Base-by-base conservation (phyloP, 1,140 invertebrate genomes). In the Ephestia elutella region DNA sequence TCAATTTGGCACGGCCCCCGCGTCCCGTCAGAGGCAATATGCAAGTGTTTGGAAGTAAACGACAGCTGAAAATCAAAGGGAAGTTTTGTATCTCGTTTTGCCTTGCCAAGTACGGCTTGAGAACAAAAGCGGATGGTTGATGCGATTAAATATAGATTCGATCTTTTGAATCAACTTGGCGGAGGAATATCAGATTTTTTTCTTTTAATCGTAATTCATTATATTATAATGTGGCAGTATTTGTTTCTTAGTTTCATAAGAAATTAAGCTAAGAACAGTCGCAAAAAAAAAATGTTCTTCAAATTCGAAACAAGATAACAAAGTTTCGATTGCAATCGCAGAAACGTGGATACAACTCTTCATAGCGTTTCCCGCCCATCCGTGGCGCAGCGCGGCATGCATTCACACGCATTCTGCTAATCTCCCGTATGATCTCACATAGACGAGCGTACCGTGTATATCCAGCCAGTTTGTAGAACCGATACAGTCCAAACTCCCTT, bases 391-490 rank as follows among this genome's bases (percentile, higher is more conserved):
- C 70, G 71, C 68, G 73, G 68, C 75, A 75, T 86, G 83, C 83
- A 82, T 84, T 86, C 84, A 80, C 82, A 85, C 81, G 83, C 82
- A 85, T 85, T 82, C 70, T 68, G 73, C 81, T 88, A 87, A 88
- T 88, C 86, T 88, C 73, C 71, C 86, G 78, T 85, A 72, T 80
- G 81, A 86, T 86, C 83, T 70, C 70, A 84, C 79, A 82, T 83
- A 86, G 73, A 73, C 79, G 76, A 73, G 76, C 75, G 74, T 73
- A 73, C 70, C 71, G 70, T 66, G 74, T 63, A 75, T 78, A 84
- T 73, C 80, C 82, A 71, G 74, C 83, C 79, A 85, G 82, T 86
- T 87, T 86, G 80, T 75, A 82, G 74, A 84, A 81, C 80, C 71
- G 71, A 81, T 82, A 78, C 70, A 78, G 67, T 80, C 74, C 77